These are phyloP conservation scores for Lysiphlebus fabarum DNA, from an alignment of 1,140 invertebrate genomes.

Conservation along the genomic window DNA sequence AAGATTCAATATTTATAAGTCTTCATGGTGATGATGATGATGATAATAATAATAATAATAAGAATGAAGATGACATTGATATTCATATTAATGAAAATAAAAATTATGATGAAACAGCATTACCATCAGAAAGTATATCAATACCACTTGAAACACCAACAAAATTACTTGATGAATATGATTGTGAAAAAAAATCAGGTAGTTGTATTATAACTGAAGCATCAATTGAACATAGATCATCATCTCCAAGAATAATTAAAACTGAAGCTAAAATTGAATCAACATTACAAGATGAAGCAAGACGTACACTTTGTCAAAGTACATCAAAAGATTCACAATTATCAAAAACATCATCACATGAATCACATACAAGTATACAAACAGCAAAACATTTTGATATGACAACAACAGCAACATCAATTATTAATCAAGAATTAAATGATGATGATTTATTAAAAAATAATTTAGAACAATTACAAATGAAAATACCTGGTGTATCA, in stretches of 20 bases:
- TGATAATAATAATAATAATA: no score
- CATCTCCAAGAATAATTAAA: constrained; percentile 28
- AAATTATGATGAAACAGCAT: constrained; percentile 38
- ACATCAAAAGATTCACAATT: constrained; percentile 29
- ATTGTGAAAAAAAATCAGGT: constrained; percentile 30
- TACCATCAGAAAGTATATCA: constrained; percentile 47
- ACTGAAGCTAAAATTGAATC: constrained; percentile 44
- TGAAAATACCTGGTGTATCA: neutral
- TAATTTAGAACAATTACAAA: constrained; percentile 2
- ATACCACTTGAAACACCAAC: constrained; percentile 50
- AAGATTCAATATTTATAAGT: constrained; percentile 48
- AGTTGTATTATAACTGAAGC: constrained; percentile 42
- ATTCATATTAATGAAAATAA: constrained; percentile 20
- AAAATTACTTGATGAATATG: constrained; percentile 47
- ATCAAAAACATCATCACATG: constrained; percentile 32
- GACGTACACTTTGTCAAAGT: constrained; percentile 21
- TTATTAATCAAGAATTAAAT: constrained; percentile 18
- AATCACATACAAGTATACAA: constrained; percentile 32
- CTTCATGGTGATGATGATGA: constrained; percentile 35
- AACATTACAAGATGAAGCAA: constrained; percentile 16
- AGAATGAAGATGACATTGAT: no score
- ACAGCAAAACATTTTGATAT: constrained; percentile 21
- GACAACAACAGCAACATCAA: neutral
- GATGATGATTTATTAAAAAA: constrained; percentile 7
- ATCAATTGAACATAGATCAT: constrained; percentile 41